A percentile compares a stretch with the other conserved stretches of the same genome.
Conservation (phyloP, 2,113 vertebrate species). For the Tichodroma muraria region DNA sequence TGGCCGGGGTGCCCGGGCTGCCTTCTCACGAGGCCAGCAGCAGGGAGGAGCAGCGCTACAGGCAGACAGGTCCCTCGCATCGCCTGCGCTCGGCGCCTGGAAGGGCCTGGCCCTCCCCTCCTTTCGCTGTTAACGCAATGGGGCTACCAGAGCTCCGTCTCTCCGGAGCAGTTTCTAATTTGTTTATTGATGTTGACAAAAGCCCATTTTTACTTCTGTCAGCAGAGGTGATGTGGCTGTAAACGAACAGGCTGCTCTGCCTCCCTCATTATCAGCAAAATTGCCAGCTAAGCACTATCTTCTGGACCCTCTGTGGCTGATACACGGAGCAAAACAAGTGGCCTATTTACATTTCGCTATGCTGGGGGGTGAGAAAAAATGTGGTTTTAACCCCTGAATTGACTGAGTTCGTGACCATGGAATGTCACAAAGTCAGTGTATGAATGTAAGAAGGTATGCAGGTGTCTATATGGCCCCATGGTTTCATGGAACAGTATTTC, state of each 20-base stretch:
- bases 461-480: background rate
- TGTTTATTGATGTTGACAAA: background rate
- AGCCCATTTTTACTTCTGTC: background rate
- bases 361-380: background rate
- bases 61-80: background rate
- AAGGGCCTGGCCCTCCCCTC: background rate
- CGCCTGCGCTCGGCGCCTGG: fast-evolving
- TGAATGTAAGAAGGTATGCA: too few relatives aligned
- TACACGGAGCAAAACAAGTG: background rate
- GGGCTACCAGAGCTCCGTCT: background rate
- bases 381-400: background rate
- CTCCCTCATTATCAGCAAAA: background rate
- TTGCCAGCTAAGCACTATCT: background rate
- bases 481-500: background rate
- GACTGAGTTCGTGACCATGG: background rate
- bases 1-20: fast-evolving
- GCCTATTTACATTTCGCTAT: background rate
- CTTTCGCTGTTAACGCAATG: fast-evolving
- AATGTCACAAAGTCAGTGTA: too few relatives aligned
- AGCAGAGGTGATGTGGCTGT: background rate
- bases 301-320: background rate
- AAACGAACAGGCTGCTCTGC: background rate
- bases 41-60: fast-evolving
- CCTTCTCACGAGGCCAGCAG: background rate
- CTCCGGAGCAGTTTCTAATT: background rate